These are phyloP conservation scores for Agriopis leucophaearia DNA, from an alignment of 2,888 invertebrate genomes.

Conservation along the genomic window DNA sequence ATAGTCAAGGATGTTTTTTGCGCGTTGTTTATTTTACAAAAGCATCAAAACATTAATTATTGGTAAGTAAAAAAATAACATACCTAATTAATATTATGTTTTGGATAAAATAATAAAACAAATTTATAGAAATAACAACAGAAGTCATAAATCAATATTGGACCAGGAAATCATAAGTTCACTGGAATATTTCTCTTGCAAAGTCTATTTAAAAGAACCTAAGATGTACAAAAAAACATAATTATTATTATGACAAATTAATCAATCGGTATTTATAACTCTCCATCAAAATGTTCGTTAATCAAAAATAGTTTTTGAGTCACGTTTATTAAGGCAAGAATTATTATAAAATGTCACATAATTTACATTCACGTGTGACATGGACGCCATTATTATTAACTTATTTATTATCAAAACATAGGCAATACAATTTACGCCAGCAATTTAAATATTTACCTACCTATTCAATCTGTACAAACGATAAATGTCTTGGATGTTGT, in stretches of 20 bases:
- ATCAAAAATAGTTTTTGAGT: neutral
- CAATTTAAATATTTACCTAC: neutral
- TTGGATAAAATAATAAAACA: neutral
- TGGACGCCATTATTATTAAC: neutral
- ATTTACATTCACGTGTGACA: slow-evolving; percentile 13
- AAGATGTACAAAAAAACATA: neutral
- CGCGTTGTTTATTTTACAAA: slow-evolving; percentile 3
- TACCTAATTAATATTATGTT: neutral
- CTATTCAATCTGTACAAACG: neutral
- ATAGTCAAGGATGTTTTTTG: slow-evolving; percentile 16
- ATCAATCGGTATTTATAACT: neutral
- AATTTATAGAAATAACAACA: no score
- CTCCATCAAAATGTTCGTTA: neutral
- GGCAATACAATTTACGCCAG: neutral
- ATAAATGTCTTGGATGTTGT: neutral
- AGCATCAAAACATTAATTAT: slow-evolving; percentile 1
- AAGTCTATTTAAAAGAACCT: neutral
- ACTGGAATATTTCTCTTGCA: neutral
- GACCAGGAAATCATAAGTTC: no score
- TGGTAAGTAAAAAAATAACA: slow-evolving; percentile 1
- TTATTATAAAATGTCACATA: neutral
- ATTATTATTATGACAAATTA: neutral
- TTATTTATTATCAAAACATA: slow-evolving; percentile 8
- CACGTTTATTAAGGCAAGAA: neutral
- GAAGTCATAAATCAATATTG: no score